Conservation (phyloP, 2,888 invertebrate genomes). For the Noctua comes region DNA sequence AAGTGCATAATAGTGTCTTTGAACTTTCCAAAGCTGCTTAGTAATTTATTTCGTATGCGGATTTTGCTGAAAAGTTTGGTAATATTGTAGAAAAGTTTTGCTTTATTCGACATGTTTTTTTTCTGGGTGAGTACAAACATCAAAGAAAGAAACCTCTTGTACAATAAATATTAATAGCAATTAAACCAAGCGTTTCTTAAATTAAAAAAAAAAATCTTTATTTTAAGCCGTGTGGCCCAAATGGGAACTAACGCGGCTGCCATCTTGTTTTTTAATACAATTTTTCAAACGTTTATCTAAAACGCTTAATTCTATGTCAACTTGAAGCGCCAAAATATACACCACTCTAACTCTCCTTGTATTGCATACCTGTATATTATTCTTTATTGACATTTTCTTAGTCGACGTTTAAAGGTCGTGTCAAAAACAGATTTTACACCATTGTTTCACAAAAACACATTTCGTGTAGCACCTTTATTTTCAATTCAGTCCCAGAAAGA, state of each 20-base stretch:
- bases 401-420: not conserved
- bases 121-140: not conserved
- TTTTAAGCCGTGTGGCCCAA: not conserved
- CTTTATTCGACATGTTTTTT: not conserved
- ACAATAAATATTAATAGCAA: not conserved
- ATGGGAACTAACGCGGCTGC: no score
- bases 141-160: not conserved
- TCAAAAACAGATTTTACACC: not conserved
- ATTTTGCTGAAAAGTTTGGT: not conserved
- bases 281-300: not conserved
- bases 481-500: not conserved
- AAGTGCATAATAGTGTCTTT: slow-evolving; percentile 37
- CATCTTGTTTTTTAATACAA: not conserved
- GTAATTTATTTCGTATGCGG: slow-evolving; percentile 12
- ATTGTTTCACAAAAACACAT: not conserved
- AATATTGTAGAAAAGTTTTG: not conserved
- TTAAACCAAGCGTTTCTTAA: no score
- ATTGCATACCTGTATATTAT: not conserved
- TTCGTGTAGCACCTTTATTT: not conserved
- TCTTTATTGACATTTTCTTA: not conserved
- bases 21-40: slow-evolving; percentile 31
- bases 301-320: not conserved
- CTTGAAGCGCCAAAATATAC: not conserved
- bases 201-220: not conserved
- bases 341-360: not conserved